Base-by-base conservation (phyloP, 2,113 vertebrate genomes). In the Microcebus ravelobensis region DNA sequence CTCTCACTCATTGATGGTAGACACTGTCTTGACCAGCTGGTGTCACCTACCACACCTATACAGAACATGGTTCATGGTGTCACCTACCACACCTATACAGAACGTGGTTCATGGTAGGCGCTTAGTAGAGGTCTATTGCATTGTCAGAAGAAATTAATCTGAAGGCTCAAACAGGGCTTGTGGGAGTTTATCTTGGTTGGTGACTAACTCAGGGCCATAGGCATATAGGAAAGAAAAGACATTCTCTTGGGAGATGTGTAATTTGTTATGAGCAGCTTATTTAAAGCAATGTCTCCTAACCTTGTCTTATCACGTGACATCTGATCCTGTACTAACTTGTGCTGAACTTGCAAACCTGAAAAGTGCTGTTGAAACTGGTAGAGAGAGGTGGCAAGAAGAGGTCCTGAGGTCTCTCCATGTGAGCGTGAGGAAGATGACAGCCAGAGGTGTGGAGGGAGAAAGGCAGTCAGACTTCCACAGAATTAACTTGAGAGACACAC, bases 151-250 rank as follows among this genome's bases (percentile, higher is more conserved):
- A 68, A 74, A 94, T 45, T 85, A 50, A 90, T 52, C 57, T 76
- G 91, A 61, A 92, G 39, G 73, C 61, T 94, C 61, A 77, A 82
- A 84, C n/a, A 81, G 70, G 74, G 70, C 21, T 55, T 82, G 80
- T 50, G n/a, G 67, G 74, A 87, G 36, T 63, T 48, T 70, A 29
- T 55, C 90, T 71, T 68, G n/a, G 42, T 61, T 96, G 63, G 68
- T 55, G 52, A 55, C 52, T 71, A 88, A 95, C 67, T 91, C n/a
- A 52, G 23, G 57, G 57, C 61, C 31, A 36, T 7, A 85, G n/a
- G 48, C 50, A 80, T 17, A 6, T 23, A 76, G 39, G 63, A 74
- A 74, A 74, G 73, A 48, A 39, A 79, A n/a, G 27, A 20, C 52
- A 2, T 18, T 52, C 52, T 87, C 39, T n/a, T 39, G 15, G 45